Conservation (phyloP, 2,113 vertebrate genomes). For the Perccottus glenii region DNA sequence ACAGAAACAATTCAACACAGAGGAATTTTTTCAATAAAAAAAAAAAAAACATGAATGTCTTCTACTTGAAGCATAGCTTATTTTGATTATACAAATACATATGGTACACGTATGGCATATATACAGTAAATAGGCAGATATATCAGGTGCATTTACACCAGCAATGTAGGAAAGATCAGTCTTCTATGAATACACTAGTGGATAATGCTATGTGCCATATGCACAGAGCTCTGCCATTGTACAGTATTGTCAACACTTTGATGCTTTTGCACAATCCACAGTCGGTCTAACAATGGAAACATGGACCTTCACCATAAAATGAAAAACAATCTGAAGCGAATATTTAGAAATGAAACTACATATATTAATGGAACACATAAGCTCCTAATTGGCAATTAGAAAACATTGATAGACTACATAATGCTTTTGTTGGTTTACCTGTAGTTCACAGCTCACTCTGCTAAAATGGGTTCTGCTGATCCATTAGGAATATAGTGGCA, state of each 20-base stretch:
- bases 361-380: not conserved
- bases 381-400: slow-evolving; percentile 62
- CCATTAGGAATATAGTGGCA: slow-evolving; percentile 12
- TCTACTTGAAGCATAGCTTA: slow-evolving; percentile 21
- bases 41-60: slow-evolving; percentile 33
- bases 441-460: not conserved
- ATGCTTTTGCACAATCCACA: not conserved
- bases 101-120: slow-evolving; percentile 36
- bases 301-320: not conserved
- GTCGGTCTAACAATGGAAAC: not conserved
- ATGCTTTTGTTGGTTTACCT: not conserved
- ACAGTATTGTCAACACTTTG: slow-evolving; percentile 6
- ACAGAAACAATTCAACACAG: slow-evolving; percentile 29
- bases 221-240: slow-evolving; percentile 16
- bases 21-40: slow-evolving; percentile 15
- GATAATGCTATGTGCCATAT: slow-evolving; percentile 33
- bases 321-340: not conserved
- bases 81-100: slow-evolving; percentile 51
- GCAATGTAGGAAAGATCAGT: slow-evolving; percentile 7
- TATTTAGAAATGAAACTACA: not conserved
- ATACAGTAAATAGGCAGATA: slow-evolving; percentile 12
- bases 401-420: not conserved
- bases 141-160: slow-evolving; percentile 24
- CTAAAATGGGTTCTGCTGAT: not conserved
- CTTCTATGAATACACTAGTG: slow-evolving; percentile 30